Evolutionary conservation across 2,888 invertebrate genomes (phyloP).

Genomic region (Megastigmus dorsalis): DNA sequence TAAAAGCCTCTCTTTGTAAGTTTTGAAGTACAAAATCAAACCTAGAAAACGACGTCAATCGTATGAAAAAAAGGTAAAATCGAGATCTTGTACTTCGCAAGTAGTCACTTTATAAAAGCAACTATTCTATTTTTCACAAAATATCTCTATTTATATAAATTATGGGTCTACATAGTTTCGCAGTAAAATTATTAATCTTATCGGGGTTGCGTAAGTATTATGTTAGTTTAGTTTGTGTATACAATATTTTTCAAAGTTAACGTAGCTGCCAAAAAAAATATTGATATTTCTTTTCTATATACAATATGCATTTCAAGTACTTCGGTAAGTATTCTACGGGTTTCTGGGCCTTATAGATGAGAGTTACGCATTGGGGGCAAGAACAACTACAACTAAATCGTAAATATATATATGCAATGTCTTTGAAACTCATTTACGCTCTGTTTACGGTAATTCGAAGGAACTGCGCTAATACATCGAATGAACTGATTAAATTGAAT

Average conservation of each 20-base stretch:
- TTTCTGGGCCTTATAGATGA: too few relatives aligned
- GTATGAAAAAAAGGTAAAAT: background rate
- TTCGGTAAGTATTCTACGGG: background rate
- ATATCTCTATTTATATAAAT: slow-evolving; percentile 26
- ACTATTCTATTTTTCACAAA: slow-evolving; percentile 31
- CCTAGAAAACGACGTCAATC: background rate
- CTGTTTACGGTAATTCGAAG: background rate
- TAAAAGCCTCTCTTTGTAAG: too few relatives aligned
- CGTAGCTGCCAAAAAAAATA: background rate
- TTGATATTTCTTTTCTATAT: background rate
- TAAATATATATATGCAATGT: too few relatives aligned
- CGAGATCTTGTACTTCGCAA: slow-evolving; percentile 38
- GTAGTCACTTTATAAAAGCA: slow-evolving; percentile 54
- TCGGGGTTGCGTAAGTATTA: slow-evolving; percentile 5
- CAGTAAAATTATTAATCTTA: slow-evolving; percentile 10
- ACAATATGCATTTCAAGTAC: background rate
- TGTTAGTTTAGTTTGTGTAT: slow-evolving; percentile 10
- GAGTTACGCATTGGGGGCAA: too few relatives aligned
- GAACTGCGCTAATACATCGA: too few relatives aligned
- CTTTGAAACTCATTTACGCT: too few relatives aligned
- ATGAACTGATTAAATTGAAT: too few relatives aligned
- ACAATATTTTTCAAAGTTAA: slow-evolving; percentile 6
- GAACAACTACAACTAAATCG: too few relatives aligned
- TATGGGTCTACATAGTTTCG: slow-evolving; percentile 16
- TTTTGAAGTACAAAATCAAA: slow-evolving; percentile 47